A percentile compares a stretch with the other conserved stretches of the same genome.
Conservation (phyloP, 2,113 vertebrate species). For the Recurvirostra avosetta region DNA sequence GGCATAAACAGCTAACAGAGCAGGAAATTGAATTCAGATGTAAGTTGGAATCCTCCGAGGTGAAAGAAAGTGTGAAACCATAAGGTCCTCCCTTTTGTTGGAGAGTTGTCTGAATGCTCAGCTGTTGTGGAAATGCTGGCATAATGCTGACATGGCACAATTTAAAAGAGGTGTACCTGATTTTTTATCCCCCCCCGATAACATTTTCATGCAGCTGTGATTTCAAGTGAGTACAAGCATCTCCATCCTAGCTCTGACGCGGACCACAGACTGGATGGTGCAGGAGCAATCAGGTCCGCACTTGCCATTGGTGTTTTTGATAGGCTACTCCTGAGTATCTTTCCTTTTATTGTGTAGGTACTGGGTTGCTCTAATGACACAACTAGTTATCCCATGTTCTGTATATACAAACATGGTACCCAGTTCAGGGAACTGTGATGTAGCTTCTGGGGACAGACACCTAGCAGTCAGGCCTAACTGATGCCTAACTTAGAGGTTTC, state of each 20-base stretch:
- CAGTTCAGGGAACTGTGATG: background rate
- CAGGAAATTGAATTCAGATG: constrained; percentile 49
- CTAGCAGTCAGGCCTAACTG: background rate
- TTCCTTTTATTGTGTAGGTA: background rate
- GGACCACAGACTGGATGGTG: background rate
- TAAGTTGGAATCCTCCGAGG: background rate
- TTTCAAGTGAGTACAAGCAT: background rate
- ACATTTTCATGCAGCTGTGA: background rate
- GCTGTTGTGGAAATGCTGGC: background rate
- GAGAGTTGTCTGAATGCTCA: background rate
- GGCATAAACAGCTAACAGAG: background rate
- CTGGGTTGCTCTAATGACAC: background rate
- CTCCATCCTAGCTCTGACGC: background rate
- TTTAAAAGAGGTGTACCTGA: background rate
- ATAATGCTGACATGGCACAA: background rate
- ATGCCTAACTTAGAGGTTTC: background rate
- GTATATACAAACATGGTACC: background rate
- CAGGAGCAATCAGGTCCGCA: background rate
- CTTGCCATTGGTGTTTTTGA: background rate
- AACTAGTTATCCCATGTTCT: background rate
- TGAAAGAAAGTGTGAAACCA: constrained; percentile 8
- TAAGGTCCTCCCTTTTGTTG: background rate
- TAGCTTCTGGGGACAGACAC: background rate
- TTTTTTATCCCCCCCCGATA: background rate
- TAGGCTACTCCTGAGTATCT: background rate